A percentile compares a stretch with the other conserved stretches of the same genome.
These are phyloP conservation scores for Meloidogyne chitwoodi DNA, from an alignment of 1,140 invertebrate genomes.

Conservation along the genomic window DNA sequence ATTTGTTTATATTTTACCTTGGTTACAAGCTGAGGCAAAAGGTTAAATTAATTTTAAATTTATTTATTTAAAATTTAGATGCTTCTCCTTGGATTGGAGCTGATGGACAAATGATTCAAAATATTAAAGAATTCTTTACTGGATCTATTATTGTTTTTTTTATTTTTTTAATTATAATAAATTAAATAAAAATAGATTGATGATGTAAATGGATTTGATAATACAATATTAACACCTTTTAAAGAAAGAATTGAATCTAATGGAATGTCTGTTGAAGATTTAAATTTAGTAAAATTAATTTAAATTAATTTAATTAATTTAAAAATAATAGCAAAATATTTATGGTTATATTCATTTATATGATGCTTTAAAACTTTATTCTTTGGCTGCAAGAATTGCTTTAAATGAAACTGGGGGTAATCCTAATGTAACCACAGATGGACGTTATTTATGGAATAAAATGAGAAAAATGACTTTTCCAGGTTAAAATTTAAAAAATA, in stretches of 20 bases:
- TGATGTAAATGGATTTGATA: slow-evolving; percentile 55
- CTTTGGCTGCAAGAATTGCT: slow-evolving; percentile 42
- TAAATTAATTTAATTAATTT: neutral
- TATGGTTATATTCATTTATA: slow-evolving; percentile 55
- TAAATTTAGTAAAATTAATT: slow-evolving; percentile 24
- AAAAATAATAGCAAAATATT: slow-evolving; percentile 41
- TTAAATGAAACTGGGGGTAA: slow-evolving; percentile 49
- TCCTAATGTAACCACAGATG: slow-evolving; percentile 39
- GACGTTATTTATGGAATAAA: slow-evolving; percentile 48
- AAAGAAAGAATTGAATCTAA: slow-evolving; percentile 44
- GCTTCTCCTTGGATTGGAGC: slow-evolving; percentile 49
- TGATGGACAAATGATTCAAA: slow-evolving; percentile 51
- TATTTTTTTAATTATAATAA: neutral
- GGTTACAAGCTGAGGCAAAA: slow-evolving; percentile 54
- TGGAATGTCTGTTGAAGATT: slow-evolving; percentile 40
- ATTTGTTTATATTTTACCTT: slow-evolving; percentile 51
- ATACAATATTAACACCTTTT: slow-evolving; percentile 50
- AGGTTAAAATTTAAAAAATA: too few species aligned
- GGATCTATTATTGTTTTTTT: slow-evolving; percentile 50
- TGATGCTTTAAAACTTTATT: slow-evolving; percentile 53
- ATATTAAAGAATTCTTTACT: slow-evolving; percentile 47
- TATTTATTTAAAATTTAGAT: too few species aligned
- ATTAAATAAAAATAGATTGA: slow-evolving; percentile 37
- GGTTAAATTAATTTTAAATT: too few species aligned
- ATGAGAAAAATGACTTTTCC: slow-evolving; percentile 49